Evolutionary conservation across 2,888 invertebrate genomes (phyloP).

Genomic region (Ariolimax columbianus): DNA sequence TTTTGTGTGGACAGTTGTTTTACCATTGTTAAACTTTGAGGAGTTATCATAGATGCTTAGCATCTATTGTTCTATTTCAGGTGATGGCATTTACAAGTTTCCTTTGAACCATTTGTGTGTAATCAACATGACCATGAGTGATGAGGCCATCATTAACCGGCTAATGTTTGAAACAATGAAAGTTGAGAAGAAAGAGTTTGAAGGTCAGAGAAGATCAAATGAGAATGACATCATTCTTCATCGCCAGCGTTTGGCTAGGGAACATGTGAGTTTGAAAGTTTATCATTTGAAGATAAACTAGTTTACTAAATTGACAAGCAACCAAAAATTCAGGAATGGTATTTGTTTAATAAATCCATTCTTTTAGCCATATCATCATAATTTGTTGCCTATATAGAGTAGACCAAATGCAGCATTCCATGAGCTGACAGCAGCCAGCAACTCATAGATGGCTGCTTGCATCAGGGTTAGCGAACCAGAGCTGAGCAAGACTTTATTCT

Average conservation of each 20-base stretch:
- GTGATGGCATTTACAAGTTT: constrained; percentile 71
- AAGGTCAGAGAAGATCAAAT: constrained; percentile 75
- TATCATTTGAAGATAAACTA: background rate
- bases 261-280: constrained; percentile 69
- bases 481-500: too few species aligned
- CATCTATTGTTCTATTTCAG: constrained; percentile 54
- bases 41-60: too few species aligned
- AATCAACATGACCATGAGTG: constrained; percentile 74
- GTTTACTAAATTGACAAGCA: background rate
- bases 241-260: constrained; percentile 70
- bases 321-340: background rate
- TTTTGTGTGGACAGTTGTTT: too few species aligned
- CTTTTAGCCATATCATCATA: too few species aligned
- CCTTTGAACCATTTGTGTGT: constrained; percentile 72
- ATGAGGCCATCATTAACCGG: constrained; percentile 75
- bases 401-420: too few species aligned
- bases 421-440: too few species aligned
- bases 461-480: too few species aligned
- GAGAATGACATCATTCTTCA: constrained; percentile 75
- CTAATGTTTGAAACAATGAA: constrained; percentile 74
- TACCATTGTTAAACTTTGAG: too few species aligned
- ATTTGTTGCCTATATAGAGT: too few species aligned
- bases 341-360: too few species aligned
- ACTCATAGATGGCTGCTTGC: too few species aligned
- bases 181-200: constrained; percentile 76